These are phyloP conservation scores for Xiphias gladius DNA, from an alignment of 2,113 vertebrate genomes.

Conservation along the genomic window DNA sequence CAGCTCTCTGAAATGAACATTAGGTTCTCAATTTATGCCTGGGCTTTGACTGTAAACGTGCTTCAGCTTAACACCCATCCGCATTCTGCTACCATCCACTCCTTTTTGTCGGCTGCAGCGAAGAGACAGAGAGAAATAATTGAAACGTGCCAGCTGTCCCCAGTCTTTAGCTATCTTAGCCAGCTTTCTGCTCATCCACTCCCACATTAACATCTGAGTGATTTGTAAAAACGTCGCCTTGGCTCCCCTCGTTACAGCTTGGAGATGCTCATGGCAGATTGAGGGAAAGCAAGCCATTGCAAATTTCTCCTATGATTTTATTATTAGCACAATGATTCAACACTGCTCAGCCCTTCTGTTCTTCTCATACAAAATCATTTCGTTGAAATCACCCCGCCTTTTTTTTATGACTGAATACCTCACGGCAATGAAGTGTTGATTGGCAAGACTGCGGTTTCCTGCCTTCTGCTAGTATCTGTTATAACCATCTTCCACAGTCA, in stretches of 20 bases:
- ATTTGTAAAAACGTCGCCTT: conserved; percentile 76
- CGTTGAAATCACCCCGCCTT: conserved; percentile 69
- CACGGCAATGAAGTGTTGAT: conserved; percentile 74
- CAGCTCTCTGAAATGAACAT: conserved; percentile 82
- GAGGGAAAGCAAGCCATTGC: conserved; percentile 66
- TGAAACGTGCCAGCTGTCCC: conserved; percentile 83
- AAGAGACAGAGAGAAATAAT: conserved; percentile 77
- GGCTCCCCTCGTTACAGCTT: conserved; percentile 72
- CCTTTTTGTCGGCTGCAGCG: conserved; percentile 76
- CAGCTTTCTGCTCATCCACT: conserved; percentile 67
- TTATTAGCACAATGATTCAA: conserved; percentile 74
- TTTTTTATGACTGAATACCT: conserved; percentile 71
- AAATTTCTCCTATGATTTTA: conserved; percentile 79
- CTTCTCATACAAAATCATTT: conserved; percentile 65
- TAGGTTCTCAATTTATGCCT: conserved; percentile 81
- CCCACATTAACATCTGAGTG: conserved; percentile 74
- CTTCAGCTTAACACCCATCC: conserved; percentile 79
- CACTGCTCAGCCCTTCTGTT: conserved; percentile 69
- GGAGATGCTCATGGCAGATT: conserved; percentile 74
- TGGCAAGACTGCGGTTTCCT: conserved; percentile 74
- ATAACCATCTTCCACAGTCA: conserved; percentile 76
- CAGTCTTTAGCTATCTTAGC: conserved; percentile 76
- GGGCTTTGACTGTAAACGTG: conserved; percentile 80
- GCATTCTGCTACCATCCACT: conserved; percentile 74
- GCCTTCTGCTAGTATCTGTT: conserved; percentile 77